phyloP scores from a whole-genome alignment of 2,888 invertebrate species.

The Protodeltote pygarga region DNA sequence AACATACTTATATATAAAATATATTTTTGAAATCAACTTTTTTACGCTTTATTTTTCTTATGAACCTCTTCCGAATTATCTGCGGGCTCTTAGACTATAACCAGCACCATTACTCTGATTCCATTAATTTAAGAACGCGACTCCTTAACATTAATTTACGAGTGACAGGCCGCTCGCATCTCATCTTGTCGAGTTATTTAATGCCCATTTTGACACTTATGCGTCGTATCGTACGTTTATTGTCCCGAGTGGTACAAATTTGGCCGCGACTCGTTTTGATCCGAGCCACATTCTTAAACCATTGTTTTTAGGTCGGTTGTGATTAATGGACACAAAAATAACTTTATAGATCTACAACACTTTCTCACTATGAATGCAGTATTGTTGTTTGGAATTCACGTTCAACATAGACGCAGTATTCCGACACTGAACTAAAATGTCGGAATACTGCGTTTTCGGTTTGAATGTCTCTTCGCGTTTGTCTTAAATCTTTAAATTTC shows the following conservation, averaged over 20 bases:
- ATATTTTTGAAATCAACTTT: too few relatives aligned
- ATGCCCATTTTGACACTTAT: constrained; percentile 82
- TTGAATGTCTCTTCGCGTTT: too few relatives aligned
- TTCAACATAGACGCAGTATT: not conserved
- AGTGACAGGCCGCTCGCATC: constrained; percentile 78
- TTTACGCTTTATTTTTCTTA: too few relatives aligned
- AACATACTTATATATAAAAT: too few relatives aligned
- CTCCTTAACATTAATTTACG: constrained; percentile 83
- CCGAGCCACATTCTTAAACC: constrained; percentile 62
- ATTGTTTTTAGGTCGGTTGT: constrained; percentile 63
- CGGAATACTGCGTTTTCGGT: too few relatives aligned
- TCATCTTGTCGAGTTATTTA: constrained; percentile 79
- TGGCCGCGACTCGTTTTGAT: constrained; percentile 71
- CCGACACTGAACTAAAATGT: too few relatives aligned
- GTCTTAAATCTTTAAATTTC: too few relatives aligned
- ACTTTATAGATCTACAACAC: constrained; percentile 56
- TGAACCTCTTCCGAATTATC: too few relatives aligned
- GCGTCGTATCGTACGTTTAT: constrained; percentile 74
- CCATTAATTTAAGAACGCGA: constrained; percentile 77
- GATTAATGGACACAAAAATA: constrained; percentile 61
- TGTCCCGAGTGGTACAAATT: constrained; percentile 71
- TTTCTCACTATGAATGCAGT: constrained; percentile 27
- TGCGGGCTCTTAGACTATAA: too few relatives aligned
- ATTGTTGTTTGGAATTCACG: constrained; percentile 27
- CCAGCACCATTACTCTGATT: constrained; percentile 85